Percentiles rank a stretch among this genome's conserved stretches.
Conservation (phyloP, 2,113 vertebrate species). For the Montifringilla adamsi region DNA sequence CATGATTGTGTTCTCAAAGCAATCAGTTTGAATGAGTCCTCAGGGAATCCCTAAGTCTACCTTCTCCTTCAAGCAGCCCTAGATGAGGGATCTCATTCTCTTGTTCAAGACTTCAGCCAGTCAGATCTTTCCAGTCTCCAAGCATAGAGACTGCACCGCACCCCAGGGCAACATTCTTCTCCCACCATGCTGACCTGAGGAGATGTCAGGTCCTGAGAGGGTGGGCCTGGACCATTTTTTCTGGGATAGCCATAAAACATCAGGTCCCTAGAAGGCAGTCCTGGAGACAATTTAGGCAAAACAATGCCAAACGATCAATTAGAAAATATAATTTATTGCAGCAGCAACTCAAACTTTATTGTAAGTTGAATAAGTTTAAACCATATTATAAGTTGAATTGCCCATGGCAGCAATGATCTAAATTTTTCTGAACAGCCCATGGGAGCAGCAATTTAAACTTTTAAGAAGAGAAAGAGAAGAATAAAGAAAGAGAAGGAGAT, state of each 20-base stretch:
- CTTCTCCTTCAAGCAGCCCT: background rate
- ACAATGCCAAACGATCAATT: rapidly evolving
- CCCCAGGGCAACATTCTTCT: background rate
- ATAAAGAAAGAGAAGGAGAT: background rate
- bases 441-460: background rate
- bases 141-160: background rate
- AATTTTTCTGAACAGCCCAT: background rate
- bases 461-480: background rate
- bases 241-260: background rate
- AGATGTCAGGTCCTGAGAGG: background rate
- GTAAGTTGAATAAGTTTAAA: background rate
- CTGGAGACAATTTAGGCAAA: background rate
- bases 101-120: background rate
- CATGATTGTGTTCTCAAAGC: background rate
- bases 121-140: background rate
- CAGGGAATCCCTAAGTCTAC: background rate
- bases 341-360: background rate
- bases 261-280: background rate
- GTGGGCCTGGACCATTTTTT: background rate
- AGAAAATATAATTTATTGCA: background rate
- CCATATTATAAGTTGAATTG: background rate
- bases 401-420: background rate
- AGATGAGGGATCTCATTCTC: background rate
- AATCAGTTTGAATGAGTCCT: background rate
- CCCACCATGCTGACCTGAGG: background rate